phyloP scores from a whole-genome alignment of 2,113 vertebrate species.

The Notothenia coriiceps region DNA sequence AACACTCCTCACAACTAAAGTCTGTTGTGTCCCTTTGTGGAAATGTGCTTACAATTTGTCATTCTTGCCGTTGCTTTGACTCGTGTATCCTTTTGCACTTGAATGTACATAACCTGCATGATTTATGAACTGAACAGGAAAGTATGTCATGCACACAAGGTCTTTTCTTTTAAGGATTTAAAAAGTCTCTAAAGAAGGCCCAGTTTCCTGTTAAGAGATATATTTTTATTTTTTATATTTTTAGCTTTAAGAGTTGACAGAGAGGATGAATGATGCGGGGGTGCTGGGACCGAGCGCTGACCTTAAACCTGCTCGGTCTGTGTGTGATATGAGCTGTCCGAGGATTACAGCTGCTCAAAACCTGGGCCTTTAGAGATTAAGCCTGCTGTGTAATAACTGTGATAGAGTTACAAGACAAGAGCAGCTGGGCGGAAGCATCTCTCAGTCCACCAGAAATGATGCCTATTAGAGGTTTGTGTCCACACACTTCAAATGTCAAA shows the following conservation, averaged over 20 bases:
- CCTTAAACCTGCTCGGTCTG: constrained; percentile 51
- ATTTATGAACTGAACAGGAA: neutral
- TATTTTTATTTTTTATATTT: constrained; percentile 11
- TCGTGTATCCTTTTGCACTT: neutral
- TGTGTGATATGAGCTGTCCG: constrained; percentile 61
- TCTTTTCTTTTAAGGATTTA: neutral
- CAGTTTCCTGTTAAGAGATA: constrained; percentile 19
- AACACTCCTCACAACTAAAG: too few relatives aligned
- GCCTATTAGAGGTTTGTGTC: constrained; percentile 4
- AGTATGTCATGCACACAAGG: neutral
- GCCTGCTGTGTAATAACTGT: constrained; percentile 46
- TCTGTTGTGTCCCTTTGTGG: too few relatives aligned
- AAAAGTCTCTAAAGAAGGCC: constrained; percentile 17
- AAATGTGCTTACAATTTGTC: neutral
- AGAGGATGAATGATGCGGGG: constrained; percentile 34
- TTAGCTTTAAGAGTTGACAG: constrained; percentile 2
- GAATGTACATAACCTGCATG: neutral
- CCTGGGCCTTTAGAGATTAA: constrained; percentile 38
- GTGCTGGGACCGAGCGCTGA: constrained; percentile 12
- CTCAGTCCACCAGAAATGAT: constrained; percentile 17
- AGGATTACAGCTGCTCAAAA: constrained; percentile 43
- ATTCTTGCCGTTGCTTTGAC: neutral
- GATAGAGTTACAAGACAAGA: constrained; percentile 55
- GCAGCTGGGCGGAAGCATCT: constrained; percentile 11
- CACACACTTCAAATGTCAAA: constrained; percentile 37